A percentile compares a stretch with the other conserved stretches of the same genome.
These are phyloP conservation scores for Hemicentrotus pulcherrimus DNA, from an alignment of 35 echinoderm and acorn worm species.

Conservation along the genomic window DNA sequence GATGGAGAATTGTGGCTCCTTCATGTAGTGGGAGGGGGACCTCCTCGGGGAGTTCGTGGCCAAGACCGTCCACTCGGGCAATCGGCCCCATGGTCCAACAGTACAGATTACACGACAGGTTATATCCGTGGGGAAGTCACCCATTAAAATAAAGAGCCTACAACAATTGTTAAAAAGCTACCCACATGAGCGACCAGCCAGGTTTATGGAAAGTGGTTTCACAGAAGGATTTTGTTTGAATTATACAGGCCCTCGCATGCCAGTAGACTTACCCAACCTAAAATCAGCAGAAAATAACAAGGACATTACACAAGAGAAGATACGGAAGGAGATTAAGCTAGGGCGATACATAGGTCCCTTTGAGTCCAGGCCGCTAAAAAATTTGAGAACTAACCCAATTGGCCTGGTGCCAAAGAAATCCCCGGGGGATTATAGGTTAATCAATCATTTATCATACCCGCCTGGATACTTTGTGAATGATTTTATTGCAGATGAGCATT, in stretches of 20 bases:
- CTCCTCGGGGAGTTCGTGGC: not conserved
- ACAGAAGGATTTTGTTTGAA: not conserved
- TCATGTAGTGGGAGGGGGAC: not conserved
- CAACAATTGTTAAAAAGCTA: not conserved
- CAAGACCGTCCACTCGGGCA: not conserved
- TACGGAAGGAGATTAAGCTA: not conserved
- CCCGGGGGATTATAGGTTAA: not conserved
- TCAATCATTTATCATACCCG: not conserved
- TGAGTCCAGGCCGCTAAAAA: not conserved
- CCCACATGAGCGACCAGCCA: not conserved
- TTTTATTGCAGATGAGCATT: slow-evolving; percentile 1
- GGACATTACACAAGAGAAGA: not conserved
- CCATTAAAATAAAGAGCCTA: not conserved
- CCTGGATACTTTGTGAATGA: not conserved
- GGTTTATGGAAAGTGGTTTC: not conserved
- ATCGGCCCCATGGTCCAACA: not conserved
- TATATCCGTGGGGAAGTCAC: not conserved
- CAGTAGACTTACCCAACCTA: not conserved
- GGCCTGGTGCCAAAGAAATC: not conserved
- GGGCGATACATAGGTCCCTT: not conserved
- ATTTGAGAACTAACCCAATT: not conserved
- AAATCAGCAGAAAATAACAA: not conserved
- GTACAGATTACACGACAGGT: not conserved
- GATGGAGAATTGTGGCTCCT: not conserved
- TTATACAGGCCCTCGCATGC: not conserved